phyloP scores from a whole-genome alignment of 2,797 vertebrate species.

The Phalloptychus januarius region DNA sequence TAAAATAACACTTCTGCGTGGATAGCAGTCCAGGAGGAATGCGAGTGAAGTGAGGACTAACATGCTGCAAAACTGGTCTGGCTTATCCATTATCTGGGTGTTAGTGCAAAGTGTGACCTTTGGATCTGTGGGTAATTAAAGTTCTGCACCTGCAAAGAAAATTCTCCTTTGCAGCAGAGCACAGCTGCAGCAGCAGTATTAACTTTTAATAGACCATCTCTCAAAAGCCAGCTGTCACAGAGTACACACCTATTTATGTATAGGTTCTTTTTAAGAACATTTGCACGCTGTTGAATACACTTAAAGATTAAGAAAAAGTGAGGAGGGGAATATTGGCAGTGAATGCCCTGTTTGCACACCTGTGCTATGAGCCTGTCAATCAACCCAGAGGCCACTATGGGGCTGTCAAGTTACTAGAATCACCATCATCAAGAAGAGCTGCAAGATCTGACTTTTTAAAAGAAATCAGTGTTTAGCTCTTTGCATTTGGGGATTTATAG shows the following conservation, averaged over 20 bases:
- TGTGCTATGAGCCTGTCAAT: constrained; percentile 6
- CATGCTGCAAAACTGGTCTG: neutral
- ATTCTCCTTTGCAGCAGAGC: constrained; percentile 1
- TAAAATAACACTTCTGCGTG: neutral
- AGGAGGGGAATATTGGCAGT: neutral
- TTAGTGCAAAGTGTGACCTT: constrained; percentile 27
- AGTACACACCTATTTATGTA: neutral
- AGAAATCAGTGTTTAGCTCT: neutral
- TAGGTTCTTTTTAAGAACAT: neutral
- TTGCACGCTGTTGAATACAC: neutral
- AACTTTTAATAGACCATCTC: neutral
- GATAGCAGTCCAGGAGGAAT: neutral
- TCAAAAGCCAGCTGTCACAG: neutral
- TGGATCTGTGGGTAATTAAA: constrained; percentile 13
- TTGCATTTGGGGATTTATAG: neutral
- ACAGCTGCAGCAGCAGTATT: neutral
- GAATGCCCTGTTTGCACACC: neutral
- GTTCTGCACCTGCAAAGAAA: constrained; percentile 13
- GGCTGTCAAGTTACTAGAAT: neutral
- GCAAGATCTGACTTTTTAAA: neutral
- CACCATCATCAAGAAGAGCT: neutral
- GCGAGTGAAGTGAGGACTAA: neutral
- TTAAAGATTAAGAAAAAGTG: neutral
- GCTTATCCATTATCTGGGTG: constrained; percentile 3
- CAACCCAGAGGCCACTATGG: neutral